Evolutionary conservation across 2,888 invertebrate genomes (phyloP).

Genomic region (Eurytoma adleriae): DNA sequence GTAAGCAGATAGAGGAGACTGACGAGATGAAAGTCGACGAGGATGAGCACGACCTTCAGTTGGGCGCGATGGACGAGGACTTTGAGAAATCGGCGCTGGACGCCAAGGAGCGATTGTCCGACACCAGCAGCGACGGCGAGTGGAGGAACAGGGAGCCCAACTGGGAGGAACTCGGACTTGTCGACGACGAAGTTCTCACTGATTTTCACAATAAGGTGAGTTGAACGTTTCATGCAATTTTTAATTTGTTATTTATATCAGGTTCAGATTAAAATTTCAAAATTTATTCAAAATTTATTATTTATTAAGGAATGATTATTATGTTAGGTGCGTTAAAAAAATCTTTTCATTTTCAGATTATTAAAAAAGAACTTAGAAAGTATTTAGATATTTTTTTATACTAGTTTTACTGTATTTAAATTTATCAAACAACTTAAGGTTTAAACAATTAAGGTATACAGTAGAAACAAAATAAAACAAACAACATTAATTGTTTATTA

Average conservation of each 20-base stretch:
- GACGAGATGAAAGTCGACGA: not conserved
- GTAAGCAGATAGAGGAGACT: not conserved
- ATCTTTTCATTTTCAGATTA: not conserved
- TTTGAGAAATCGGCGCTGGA: slow-evolving; percentile 52
- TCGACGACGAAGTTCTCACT: slow-evolving; percentile 80
- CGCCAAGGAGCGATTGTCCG: slow-evolving; percentile 55
- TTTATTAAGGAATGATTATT: too few species aligned
- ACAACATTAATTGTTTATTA: not conserved
- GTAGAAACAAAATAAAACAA: not conserved
- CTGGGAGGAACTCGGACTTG: slow-evolving; percentile 82
- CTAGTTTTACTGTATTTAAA: too few species aligned
- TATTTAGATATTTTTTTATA: too few species aligned
- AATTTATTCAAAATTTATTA: too few species aligned
- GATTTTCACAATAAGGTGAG: slow-evolving; percentile 85
- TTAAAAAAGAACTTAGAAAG: too few species aligned
- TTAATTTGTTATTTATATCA: too few species aligned
- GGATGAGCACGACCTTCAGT: not conserved
- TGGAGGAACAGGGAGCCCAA: slow-evolving; percentile 65
- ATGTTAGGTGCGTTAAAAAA: not conserved
- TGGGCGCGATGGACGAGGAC: slow-evolving; percentile 35
- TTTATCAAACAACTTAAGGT: too few species aligned
- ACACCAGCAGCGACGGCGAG: slow-evolving; percentile 61
- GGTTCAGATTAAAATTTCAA: too few species aligned
- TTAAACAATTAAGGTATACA: too few species aligned
- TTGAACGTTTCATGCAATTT: not conserved